These are phyloP conservation scores for Mayetiola destructor DNA, from an alignment of 2,888 invertebrate species.

Conservation along the genomic window DNA sequence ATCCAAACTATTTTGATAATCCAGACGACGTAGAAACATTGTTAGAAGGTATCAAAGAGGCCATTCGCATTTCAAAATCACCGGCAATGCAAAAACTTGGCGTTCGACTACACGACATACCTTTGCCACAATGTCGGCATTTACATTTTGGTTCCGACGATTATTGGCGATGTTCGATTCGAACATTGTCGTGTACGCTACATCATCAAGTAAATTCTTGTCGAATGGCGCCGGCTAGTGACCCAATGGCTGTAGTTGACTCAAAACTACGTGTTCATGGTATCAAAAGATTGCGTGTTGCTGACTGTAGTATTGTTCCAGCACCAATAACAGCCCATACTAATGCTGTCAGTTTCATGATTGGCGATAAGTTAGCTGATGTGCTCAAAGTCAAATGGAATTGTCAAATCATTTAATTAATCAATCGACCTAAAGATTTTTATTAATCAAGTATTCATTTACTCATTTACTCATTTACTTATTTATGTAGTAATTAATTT, in stretches of 20 bases:
- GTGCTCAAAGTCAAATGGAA: slow-evolving; percentile 36
- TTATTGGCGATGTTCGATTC: slow-evolving; percentile 46
- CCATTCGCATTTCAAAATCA: slow-evolving; percentile 42
- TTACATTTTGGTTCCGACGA: slow-evolving; percentile 42
- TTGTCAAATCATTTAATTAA: too few relatives aligned
- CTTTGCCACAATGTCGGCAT: slow-evolving; percentile 38
- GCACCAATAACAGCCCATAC: slow-evolving; percentile 40
- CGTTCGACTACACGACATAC: slow-evolving; percentile 37
- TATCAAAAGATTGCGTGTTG: slow-evolving; percentile 37
- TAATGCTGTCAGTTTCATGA: slow-evolving; percentile 42
- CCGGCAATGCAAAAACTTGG: slow-evolving; percentile 44
- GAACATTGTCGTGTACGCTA: slow-evolving; percentile 53
- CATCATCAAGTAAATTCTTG: slow-evolving; percentile 49
- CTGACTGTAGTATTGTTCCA: slow-evolving; percentile 42
- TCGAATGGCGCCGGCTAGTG: slow-evolving; percentile 48
- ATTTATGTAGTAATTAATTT: too few relatives aligned
- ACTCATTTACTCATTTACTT: too few relatives aligned
- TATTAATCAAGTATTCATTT: too few relatives aligned
- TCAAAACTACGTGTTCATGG: slow-evolving; percentile 40
- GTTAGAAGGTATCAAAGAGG: slow-evolving; percentile 45
- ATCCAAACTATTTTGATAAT: slow-evolving; percentile 64
- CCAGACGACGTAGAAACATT: slow-evolving; percentile 46
- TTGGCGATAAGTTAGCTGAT: slow-evolving; percentile 43
- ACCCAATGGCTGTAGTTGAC: slow-evolving; percentile 49
- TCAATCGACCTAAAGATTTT: too few relatives aligned